A percentile compares a stretch with the other conserved stretches of the same genome.
These are phyloP conservation scores for Nilaparvata lugens DNA, from an alignment of 1,140 invertebrate genomes.

Conservation along the genomic window DNA sequence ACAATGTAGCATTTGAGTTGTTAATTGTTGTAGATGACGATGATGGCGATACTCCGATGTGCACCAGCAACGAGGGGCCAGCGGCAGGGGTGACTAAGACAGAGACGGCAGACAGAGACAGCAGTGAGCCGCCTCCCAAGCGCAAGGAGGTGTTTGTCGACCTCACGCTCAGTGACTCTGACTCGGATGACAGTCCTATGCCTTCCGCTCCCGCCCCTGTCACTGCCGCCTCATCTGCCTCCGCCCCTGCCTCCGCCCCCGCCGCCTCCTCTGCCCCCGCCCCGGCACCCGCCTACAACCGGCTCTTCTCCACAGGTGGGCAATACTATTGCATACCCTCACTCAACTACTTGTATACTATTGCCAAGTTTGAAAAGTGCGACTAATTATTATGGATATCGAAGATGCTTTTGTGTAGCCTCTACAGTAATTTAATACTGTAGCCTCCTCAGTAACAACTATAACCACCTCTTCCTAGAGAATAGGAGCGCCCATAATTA, in stretches of 20 bases:
- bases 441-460: too few relatives aligned
- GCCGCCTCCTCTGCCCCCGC: not conserved
- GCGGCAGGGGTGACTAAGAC: not conserved
- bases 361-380: too few relatives aligned
- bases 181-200: constrained; percentile 18
- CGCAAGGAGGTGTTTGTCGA: constrained; percentile 31
- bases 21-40: not conserved
- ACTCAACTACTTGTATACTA: too few relatives aligned
- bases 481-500: too few relatives aligned
- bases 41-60: not conserved
- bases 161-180: constrained; percentile 30
- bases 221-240: constrained; percentile 6
- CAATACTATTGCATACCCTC: too few relatives aligned
- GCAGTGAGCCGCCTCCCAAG: not conserved
- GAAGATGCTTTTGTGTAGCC: too few relatives aligned
- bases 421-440: too few relatives aligned
- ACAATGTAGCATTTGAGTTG: too few relatives aligned
- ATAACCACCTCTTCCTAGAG: too few relatives aligned
- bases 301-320: too few relatives aligned
- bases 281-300: not conserved
- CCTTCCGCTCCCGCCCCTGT: not conserved
- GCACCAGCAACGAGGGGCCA: not conserved
- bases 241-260: not conserved
- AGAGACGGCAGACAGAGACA: too few relatives aligned
- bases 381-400: too few relatives aligned